Conservation (phyloP, 35 echinoderm and acorn worm genomes). For the Strongylocentrotus purpuratus region DNA sequence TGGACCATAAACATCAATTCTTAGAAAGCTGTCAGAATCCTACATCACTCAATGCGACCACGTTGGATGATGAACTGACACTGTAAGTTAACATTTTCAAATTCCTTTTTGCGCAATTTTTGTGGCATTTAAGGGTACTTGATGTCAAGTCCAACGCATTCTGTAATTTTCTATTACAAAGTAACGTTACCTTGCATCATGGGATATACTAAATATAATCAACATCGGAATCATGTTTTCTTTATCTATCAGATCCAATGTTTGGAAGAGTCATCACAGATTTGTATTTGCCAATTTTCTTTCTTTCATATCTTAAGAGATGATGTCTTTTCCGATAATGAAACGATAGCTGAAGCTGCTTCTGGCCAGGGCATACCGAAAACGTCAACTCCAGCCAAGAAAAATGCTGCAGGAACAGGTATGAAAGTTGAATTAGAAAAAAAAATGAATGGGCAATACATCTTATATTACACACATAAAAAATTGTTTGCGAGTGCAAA, state of each 20-base stretch:
- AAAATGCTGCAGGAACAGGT: neutral
- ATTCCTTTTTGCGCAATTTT: neutral
- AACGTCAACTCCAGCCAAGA: neutral
- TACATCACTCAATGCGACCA: neutral
- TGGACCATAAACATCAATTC: neutral
- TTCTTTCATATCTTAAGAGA: neutral
- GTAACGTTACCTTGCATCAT: no score
- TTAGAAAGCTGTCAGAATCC: neutral
- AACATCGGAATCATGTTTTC: no score
- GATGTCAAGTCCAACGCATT: no score
- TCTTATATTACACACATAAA: no score
- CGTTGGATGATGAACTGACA: neutral
- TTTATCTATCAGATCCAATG: no score
- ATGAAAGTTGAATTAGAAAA: neutral
- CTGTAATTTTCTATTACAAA: no score
- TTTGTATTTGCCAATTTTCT: neutral
- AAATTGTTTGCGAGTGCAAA: no score
- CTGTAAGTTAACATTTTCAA: neutral
- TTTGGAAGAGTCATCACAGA: no score
- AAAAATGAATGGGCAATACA: no score
- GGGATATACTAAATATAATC: no score
- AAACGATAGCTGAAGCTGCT: neutral
- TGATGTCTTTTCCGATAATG: neutral
- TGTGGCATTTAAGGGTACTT: no score
- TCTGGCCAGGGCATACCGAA: neutral